Evolutionary conservation across 2,113 vertebrate genomes (phyloP).

Genomic region (Esox niger): DNA sequence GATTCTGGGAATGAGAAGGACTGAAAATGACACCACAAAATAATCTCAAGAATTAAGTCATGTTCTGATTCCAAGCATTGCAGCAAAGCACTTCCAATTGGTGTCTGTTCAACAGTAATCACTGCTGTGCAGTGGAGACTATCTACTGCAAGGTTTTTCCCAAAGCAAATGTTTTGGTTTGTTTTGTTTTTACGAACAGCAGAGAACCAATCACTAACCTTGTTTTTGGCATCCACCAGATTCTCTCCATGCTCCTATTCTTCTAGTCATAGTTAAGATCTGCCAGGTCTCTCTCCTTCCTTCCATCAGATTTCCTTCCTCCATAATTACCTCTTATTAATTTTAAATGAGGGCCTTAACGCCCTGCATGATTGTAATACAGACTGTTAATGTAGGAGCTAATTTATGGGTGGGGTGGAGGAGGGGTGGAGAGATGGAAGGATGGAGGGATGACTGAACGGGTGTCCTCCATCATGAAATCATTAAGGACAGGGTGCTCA

Average conservation of each 20-base stretch:
- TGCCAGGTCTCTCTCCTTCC: neutral
- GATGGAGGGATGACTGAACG: conserved; percentile 66
- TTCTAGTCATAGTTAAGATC: neutral
- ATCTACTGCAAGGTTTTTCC: too few species aligned
- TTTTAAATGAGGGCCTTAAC: conserved; percentile 78
- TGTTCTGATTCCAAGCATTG: too few species aligned
- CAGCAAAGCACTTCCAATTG: too few species aligned
- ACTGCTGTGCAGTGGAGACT: too few species aligned
- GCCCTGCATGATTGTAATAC: conserved; percentile 77
- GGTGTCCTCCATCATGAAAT: conserved; percentile 66
- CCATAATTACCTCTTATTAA: conserved; percentile 79
- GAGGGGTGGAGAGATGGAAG: neutral
- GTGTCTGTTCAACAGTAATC: too few species aligned
- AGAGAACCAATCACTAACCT: too few species aligned
- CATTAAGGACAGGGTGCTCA: conserved; percentile 53
- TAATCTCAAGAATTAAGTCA: too few species aligned
- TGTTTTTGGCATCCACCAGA: neutral
- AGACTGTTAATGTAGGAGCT: conserved; percentile 73
- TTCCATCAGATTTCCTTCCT: conserved; percentile 33
- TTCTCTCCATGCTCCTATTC: neutral
- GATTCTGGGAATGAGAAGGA: conserved; percentile 17
- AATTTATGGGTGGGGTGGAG: conserved; percentile 62
- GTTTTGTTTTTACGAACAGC: too few species aligned
- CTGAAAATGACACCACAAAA: neutral
- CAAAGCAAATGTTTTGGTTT: too few species aligned